Evolutionary conservation across 37 sponge, comb jelly and placozoan species (phyloP).

Genomic region (Diacarnus erythraeanus): DNA sequence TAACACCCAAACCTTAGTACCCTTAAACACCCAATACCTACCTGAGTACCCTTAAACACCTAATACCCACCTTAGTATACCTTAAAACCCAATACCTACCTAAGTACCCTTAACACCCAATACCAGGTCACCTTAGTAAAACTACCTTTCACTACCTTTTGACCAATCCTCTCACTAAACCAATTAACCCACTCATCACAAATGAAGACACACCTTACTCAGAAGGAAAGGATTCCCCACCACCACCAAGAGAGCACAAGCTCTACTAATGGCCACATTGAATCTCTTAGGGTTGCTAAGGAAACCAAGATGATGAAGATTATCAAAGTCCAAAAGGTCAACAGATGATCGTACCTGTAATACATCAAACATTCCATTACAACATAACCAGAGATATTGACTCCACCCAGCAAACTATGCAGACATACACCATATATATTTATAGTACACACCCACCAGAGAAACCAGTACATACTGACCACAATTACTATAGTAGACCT

Average conservation of each 20-base stretch:
- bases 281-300: slow-evolving; percentile 74
- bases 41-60: not conserved
- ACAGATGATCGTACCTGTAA: slow-evolving; percentile 54
- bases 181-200: not conserved
- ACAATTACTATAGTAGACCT: no score
- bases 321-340: slow-evolving; percentile 31
- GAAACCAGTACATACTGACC: no score
- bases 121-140: no score
- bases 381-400: not conserved
- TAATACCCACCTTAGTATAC: no score
- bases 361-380: no score
- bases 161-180: no score
- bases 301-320: slow-evolving; percentile 63
- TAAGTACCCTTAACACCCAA: no score
- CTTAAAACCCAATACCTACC: no score
- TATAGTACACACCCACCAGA: no score
- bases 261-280: slow-evolving; percentile 86
- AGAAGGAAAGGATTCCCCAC: slow-evolving; percentile 74
- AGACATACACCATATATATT: no score
- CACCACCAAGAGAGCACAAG: slow-evolving; percentile 67
- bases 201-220: slow-evolving; percentile 23
- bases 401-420: not conserved
- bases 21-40: not conserved
- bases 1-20: not conserved
- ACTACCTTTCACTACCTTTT: no score